These are phyloP conservation scores for Tragelaphus strepsiceros DNA, from an alignment of 2,113 vertebrate genomes.

Conservation along the genomic window DNA sequence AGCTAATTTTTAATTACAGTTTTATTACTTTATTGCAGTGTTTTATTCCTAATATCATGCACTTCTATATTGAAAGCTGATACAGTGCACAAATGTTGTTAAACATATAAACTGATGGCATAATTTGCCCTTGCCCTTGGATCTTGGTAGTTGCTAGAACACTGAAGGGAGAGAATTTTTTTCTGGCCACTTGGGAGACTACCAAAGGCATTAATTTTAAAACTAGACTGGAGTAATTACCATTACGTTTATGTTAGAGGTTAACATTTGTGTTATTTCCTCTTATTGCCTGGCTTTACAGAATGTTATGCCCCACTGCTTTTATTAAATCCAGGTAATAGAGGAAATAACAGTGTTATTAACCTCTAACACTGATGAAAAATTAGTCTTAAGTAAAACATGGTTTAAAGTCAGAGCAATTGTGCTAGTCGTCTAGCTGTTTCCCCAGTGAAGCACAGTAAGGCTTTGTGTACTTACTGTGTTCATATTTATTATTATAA, in stretches of 20 bases:
- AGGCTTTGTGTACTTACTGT: constrained; percentile 48
- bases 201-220: constrained; percentile 77
- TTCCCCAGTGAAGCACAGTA: not conserved
- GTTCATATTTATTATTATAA: not conserved
- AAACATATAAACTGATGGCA: not conserved
- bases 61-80: not conserved
- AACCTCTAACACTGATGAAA: constrained; percentile 81
- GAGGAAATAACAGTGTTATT: constrained; percentile 82
- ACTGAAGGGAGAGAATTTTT: not conserved
- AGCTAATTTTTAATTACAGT: constrained; percentile 16
- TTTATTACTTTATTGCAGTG: not conserved
- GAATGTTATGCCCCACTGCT: constrained; percentile 78
- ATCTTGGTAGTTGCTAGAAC: constrained; percentile 56
- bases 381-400: constrained; percentile 74
- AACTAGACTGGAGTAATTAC: constrained; percentile 75
- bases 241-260: constrained; percentile 79
- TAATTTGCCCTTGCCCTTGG: constrained; percentile 29
- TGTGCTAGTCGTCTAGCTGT: constrained; percentile 26
- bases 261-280: constrained; percentile 80
- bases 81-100: not conserved
- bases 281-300: constrained; percentile 76
- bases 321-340: constrained; percentile 80
- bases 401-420: constrained; percentile 53
- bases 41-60: not conserved
- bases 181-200: constrained; percentile 63